A percentile compares a stretch with the other conserved stretches of the same genome.
Evolutionary conservation across 2,797 vertebrate genomes (phyloP).

Genomic region (Enteromius argenteus): DNA sequence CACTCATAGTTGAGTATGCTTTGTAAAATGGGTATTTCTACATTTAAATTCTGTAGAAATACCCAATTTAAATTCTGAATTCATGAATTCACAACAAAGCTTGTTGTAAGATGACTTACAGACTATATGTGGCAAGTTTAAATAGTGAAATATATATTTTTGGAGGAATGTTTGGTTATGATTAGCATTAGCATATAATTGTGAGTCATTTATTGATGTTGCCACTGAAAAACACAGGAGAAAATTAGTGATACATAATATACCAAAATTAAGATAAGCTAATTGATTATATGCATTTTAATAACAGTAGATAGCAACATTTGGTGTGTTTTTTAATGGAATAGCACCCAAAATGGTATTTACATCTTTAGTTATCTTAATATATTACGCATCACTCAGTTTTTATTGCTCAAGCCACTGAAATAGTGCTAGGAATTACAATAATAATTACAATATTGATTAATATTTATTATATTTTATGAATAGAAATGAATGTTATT

Average conservation of each 20-base stretch:
- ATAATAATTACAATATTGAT: neutral
- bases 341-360: neutral
- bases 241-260: neutral
- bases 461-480: neutral
- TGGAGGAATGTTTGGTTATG: neutral
- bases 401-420: neutral
- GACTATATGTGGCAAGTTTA: neutral
- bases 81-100: neutral
- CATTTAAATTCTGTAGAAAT: no score
- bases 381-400: neutral
- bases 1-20: neutral
- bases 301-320: neutral
- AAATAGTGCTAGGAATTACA: neutral
- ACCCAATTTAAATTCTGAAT: neutral
- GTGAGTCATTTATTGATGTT: neutral
- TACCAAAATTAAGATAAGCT: neutral
- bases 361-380: neutral
- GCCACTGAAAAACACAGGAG: neutral
- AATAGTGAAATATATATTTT: neutral
- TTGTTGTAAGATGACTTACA: neutral
- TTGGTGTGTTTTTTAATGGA: neutral
- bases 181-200: neutral
- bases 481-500: neutral
- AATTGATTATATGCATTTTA: neutral
- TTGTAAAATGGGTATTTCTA: neutral